These are phyloP conservation scores for Branchellion lobata DNA, from an alignment of 2,888 invertebrate genomes.

Conservation along the genomic window DNA sequence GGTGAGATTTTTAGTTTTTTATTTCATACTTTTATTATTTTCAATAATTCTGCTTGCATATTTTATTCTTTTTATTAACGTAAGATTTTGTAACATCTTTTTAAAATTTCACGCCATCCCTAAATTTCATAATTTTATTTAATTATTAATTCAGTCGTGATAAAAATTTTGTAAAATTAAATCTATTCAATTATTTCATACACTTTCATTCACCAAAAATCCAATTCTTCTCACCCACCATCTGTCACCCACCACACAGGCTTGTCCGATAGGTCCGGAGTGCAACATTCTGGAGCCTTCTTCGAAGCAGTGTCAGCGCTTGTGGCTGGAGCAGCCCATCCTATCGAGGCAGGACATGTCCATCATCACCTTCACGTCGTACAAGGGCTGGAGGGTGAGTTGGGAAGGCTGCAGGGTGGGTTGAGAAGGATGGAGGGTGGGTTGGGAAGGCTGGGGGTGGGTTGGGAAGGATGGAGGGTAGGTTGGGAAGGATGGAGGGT, in stretches of 20 bases:
- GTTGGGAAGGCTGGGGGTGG: too few relatives aligned
- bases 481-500: too few relatives aligned
- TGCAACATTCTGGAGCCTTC: slow-evolving; percentile 88
- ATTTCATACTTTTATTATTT: not conserved
- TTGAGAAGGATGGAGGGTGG: too few relatives aligned
- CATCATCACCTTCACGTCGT: slow-evolving; percentile 78
- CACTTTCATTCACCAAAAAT: too few relatives aligned
- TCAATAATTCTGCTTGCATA: not conserved
- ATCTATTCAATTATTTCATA: too few relatives aligned
- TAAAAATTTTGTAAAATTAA: too few relatives aligned
- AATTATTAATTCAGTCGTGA: too few relatives aligned
- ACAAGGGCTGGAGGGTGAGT: slow-evolving; percentile 79
- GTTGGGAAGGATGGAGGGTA: too few relatives aligned
- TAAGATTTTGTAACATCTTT: not conserved
- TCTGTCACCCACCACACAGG: too few relatives aligned
- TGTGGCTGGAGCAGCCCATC: slow-evolving; percentile 91
- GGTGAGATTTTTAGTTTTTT: slow-evolving; percentile 55
- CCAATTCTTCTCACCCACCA: too few relatives aligned
- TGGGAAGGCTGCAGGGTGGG: not conserved
- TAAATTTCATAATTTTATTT: too few relatives aligned
- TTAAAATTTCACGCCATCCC: too few relatives aligned
- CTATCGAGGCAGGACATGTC: slow-evolving; percentile 85
- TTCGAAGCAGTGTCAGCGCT: slow-evolving; percentile 80
- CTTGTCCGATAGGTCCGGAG: slow-evolving; percentile 94
- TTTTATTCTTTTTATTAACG: not conserved